Conservation (phyloP, 2,888 invertebrate species). For the Mythimna impura region DNA sequence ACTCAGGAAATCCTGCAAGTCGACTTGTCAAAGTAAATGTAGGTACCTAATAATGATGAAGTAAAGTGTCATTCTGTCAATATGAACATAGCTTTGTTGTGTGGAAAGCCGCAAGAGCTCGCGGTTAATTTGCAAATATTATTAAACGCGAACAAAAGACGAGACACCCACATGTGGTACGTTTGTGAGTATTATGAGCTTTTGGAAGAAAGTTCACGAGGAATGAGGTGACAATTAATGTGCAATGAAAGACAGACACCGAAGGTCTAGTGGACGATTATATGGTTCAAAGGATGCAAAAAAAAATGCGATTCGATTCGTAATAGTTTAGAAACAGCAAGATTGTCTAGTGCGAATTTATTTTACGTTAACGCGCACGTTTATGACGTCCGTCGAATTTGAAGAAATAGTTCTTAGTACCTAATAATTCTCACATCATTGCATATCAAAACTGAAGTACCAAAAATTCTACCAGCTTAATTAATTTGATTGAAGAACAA, state of each 20-base stretch:
- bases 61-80: constrained; percentile 21
- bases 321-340: too few species aligned
- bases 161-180: constrained; percentile 63
- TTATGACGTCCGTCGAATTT: too few species aligned
- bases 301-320: too few species aligned
- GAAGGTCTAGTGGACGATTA: too few species aligned
- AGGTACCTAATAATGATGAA: constrained; percentile 19
- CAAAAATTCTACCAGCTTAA: constrained; percentile 13
- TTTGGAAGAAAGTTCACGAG: constrained; percentile 40
- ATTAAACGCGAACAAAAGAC: constrained; percentile 79
- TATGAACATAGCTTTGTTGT: constrained; percentile 51
- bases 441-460: constrained; percentile 6
- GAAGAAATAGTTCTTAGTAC: neutral
- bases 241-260: neutral
- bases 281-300: neutral
- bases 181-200: constrained; percentile 7
- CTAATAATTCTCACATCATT: neutral
- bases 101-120: constrained; percentile 61
- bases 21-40: constrained; percentile 1
- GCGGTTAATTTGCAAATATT: constrained; percentile 81
- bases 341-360: too few species aligned
- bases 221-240: constrained; percentile 7
- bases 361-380: too few species aligned
- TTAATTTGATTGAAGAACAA: constrained; percentile 6
- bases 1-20: constrained; percentile 9